Conservation (phyloP, 2,797 vertebrate genomes). For the Sebastes paucispinis region DNA sequence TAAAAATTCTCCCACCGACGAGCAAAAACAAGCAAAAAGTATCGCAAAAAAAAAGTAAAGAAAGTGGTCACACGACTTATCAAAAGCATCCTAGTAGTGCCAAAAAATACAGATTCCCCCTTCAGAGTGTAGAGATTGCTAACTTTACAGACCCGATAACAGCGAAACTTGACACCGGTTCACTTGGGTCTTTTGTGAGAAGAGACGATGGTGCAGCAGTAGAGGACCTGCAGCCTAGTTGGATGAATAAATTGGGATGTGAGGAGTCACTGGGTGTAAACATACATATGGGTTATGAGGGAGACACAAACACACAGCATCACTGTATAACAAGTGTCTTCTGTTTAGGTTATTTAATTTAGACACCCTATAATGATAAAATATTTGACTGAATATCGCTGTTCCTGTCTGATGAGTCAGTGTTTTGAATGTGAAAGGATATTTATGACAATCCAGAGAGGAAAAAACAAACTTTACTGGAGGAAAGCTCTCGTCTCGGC, state of each 20-base stretch:
- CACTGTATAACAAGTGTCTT: neutral
- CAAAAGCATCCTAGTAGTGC: neutral
- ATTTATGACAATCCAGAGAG: neutral
- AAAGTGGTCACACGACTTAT: constrained; percentile 20
- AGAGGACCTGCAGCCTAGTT: neutral
- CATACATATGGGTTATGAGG: neutral
- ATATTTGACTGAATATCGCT: neutral
- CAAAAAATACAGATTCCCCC: constrained; percentile 22
- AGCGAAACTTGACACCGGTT: neutral
- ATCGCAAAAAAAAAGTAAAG: neutral
- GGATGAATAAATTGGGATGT: neutral
- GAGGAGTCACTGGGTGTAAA: neutral
- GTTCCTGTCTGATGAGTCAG: neutral
- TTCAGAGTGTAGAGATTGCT: neutral
- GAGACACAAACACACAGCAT: neutral
- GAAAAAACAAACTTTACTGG: neutral
- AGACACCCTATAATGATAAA: neutral
- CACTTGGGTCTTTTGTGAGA: neutral
- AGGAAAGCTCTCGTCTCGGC: neutral
- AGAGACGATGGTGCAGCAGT: neutral
- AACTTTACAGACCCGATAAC: neutral
- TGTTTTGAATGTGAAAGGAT: constrained; percentile 8
- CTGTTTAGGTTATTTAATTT: neutral
- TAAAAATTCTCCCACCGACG: neutral
- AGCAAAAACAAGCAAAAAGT: constrained; percentile 2